Percentiles rank a stretch among this genome's conserved stretches.
phyloP scores from a whole-genome alignment of 1,140 invertebrate genomes.

The Adelges cooleyi region DNA sequence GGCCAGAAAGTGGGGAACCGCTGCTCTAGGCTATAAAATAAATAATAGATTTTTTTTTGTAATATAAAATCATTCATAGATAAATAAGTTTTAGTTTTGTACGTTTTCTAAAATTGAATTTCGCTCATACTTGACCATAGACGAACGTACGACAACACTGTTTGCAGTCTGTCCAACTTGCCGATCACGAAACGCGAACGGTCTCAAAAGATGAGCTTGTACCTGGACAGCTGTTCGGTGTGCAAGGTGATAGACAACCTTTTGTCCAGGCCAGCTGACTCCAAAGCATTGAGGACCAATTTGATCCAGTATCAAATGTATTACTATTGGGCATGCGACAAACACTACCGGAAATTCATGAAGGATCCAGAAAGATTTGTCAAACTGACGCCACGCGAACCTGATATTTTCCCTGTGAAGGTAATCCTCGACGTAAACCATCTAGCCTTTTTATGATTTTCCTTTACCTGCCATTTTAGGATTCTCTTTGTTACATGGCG shows the following conservation, averaged over 20 bases:
- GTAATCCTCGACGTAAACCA: no score
- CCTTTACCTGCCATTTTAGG: no score
- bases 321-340: background rate
- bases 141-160: background rate
- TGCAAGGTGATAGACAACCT: background rate
- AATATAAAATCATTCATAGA: no score
- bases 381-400: background rate
- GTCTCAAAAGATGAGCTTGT: background rate
- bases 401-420: background rate
- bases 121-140: no score
- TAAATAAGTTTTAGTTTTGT: no score
- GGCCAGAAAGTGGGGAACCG: no score
- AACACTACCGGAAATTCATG: background rate
- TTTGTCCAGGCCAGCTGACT: background rate
- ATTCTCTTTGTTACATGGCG: no score
- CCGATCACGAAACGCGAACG: background rate
- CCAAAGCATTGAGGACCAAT: no score
- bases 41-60: no score
- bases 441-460: no score
- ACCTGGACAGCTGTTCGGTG: background rate
- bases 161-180: background rate
- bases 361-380: background rate
- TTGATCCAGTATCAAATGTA: background rate
- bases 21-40: no score
- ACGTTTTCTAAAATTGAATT: no score